Conservation (phyloP, 2,797 vertebrate species). For the Pteronotus mesoamericanus region DNA sequence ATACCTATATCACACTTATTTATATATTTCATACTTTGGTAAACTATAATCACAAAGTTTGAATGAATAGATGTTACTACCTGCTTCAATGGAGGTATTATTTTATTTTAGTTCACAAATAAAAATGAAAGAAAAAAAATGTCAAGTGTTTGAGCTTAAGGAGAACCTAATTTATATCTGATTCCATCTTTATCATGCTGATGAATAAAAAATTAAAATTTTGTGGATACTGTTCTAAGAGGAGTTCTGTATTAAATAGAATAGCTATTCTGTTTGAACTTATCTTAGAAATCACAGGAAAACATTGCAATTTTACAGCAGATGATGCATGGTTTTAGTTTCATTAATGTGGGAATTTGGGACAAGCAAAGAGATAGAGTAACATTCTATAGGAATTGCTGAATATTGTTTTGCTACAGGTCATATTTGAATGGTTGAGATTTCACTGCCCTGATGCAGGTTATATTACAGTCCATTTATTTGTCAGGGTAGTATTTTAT, state of each 20-base stretch:
- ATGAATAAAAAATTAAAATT: background rate
- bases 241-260: background rate
- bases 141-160: background rate
- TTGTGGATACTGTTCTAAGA: background rate
- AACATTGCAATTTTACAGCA: background rate
- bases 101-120: background rate
- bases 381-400: background rate
- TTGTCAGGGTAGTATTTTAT: slow-evolving; percentile 65
- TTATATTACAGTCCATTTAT: slow-evolving; percentile 70
- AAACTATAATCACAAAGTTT: background rate
- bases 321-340: slow-evolving; percentile 29
- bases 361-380: background rate
- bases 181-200: background rate
- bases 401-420: slow-evolving; percentile 4
- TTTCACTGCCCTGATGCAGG: slow-evolving; percentile 55
- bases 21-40: background rate
- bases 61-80: background rate
- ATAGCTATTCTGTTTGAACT: background rate
- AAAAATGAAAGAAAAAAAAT: background rate
- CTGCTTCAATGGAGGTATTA: background rate
- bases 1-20: background rate
- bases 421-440: slow-evolving; percentile 46
- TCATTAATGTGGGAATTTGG: background rate
- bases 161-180: background rate
- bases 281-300: background rate